phyloP scores from a whole-genome alignment of 1,140 invertebrate species.

The Brachionus plicatilis region DNA sequence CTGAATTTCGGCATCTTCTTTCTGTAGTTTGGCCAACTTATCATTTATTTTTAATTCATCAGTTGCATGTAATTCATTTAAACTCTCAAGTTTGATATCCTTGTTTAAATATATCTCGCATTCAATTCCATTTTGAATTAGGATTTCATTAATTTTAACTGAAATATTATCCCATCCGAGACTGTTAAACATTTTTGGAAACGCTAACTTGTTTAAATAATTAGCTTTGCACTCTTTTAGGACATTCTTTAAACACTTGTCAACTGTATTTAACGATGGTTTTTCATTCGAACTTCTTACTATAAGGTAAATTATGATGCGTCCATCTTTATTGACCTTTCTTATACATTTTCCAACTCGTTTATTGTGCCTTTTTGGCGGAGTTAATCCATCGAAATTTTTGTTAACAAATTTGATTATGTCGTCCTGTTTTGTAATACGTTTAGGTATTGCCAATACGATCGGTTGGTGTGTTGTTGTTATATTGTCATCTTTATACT shows the following conservation, averaged over 20 bases:
- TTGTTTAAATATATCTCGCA: not conserved
- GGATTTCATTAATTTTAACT: not conserved
- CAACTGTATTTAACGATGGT: not conserved
- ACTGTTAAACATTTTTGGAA: not conserved
- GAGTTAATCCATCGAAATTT: too few relatives aligned
- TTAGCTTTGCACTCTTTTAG: not conserved
- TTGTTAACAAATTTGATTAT: too few relatives aligned
- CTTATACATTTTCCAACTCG: not conserved
- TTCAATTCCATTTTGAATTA: not conserved
- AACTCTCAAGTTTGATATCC: not conserved
- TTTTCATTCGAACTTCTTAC: not conserved
- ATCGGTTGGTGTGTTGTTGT: not conserved
- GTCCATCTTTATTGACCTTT: slow-evolving; percentile 2
- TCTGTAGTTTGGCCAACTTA: not conserved
- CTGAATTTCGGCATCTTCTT: not conserved
- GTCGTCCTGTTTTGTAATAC: too few relatives aligned
- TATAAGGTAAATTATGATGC: not conserved
- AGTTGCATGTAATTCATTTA: not conserved
- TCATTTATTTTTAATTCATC: not conserved
- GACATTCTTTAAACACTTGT: not conserved
- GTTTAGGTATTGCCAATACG: not conserved
- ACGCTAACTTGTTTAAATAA: not conserved
- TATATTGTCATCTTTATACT: not conserved
- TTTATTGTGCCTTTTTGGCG: too few relatives aligned
- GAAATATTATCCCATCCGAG: not conserved